Base-by-base conservation (phyloP, 2,888 invertebrate genomes). In the Apotomis turbidana region DNA sequence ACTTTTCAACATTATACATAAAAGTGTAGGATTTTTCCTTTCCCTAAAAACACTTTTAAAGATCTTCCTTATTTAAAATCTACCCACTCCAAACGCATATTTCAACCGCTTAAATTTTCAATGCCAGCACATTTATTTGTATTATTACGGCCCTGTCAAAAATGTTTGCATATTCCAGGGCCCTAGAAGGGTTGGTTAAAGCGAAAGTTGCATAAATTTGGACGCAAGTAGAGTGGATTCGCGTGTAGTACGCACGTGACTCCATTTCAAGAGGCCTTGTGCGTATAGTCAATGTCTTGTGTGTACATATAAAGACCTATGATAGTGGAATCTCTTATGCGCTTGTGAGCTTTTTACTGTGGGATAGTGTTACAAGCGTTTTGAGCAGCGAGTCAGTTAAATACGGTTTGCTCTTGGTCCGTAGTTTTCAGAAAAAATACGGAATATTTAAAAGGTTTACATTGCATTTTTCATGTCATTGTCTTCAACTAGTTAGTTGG, bases 151-250 rank as follows among this genome's bases (percentile, higher is more conserved):
- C 55, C 46, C 55, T 57, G 66, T 57, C 66, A 66, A 66, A 66
- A 66, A 66, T 66, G 46, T 57, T 66, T 66, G 66, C 55, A 66
- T 66, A 66, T 57, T 66, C 46, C 27, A 66, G 46, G 10, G 55
- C 44, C 54, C 49, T 5, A 13, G 52, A 58, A 38, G 63, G 63
- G 52, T 52, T 41, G 54, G 41, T 44, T 27, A 27, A 27, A 2
- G 66, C 46, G 46, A 57, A 55, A 66, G 55, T 46, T 57, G 66
- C 66, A 66, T 66, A 66, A 46, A 66, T 66, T 57, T 57, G 46
- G 55, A 57, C 66, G 55, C 54, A 55, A 15, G 54, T 54, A 44
- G 46, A 66, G 66, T 66, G 66, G 27, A 27, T 66, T 66, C 55
- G 46, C 66, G 5, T 66, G 66, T 66, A 8, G 12, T 46, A 15